Evolutionary conservation across 2,113 vertebrate species (phyloP), one percentile per base, ranked within the genome.

Genomic region (Galbula dea): DNA sequence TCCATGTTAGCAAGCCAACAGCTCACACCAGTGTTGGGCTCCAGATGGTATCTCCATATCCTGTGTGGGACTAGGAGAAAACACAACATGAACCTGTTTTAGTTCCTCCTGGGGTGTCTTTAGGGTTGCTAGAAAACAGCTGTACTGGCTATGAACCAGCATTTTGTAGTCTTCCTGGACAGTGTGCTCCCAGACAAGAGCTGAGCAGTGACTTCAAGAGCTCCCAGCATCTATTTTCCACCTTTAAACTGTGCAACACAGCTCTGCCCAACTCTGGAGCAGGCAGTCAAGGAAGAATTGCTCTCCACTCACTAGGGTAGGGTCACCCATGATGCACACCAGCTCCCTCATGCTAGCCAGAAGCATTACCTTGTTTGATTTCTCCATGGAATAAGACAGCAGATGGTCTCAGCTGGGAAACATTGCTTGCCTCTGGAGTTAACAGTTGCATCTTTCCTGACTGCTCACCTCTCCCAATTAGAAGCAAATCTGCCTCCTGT

Each of bases 381-480:
- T 86, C 59, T 39, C 71, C 26, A 46, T 20, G 14, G 7, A 63
- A 91, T 85, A 57, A n/a, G 71, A 88, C 93, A 88, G 84, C 84
- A 94, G 84, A 83, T 36, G 46, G 51, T 80, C 93, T 92, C 89
- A 91, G 79, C 82, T 94, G 87, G 76, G 93, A 94, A 83, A 89
- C 16, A 30, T 3, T 19, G 5, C 67, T 34, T 41, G 21, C 84
- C 84, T 67, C 93, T 63, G 37, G 72, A 89, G 48, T 52, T 86
- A 26, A n/a, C 80, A 94, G 85, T 79, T 49, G 5, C 41, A 80
- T 81, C 68, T 86, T 82, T 91, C 74, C 82, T 18, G 54, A n/a
- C 89, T 89, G 78, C 71, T 91, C 4, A 6, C 58, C 61, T 93
- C 89, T 96, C 82, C 93, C 95, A 94, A 94, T 96, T 96, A 95